phyloP scores from a whole-genome alignment of 2,113 vertebrate species.

The Limnothrissa miodon region DNA sequence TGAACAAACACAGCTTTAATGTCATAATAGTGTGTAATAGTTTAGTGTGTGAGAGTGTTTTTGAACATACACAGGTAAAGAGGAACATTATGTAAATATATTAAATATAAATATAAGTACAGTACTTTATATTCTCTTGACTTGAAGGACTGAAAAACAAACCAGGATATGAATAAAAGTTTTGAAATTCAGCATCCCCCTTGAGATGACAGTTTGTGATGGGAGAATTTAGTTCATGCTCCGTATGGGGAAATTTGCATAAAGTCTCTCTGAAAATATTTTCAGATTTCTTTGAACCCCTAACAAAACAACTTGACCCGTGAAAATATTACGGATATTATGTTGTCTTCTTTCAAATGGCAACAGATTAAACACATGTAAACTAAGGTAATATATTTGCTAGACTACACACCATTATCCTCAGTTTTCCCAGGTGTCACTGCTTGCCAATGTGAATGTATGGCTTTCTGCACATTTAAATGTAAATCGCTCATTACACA shows the following conservation, averaged over 20 bases:
- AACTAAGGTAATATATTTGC: background rate
- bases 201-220: background rate
- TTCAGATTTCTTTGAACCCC: background rate
- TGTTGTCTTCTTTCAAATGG: background rate
- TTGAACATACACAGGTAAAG: background rate
- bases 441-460: background rate
- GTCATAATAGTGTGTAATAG: background rate
- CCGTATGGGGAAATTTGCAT: background rate
- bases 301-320: background rate
- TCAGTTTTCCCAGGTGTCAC: background rate
- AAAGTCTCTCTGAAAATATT: background rate
- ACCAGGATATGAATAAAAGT: background rate
- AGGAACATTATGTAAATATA: background rate
- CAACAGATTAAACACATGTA: background rate
- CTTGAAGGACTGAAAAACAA: background rate
- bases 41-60: background rate
- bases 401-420: background rate
- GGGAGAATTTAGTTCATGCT: background rate
- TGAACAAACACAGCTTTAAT: background rate
- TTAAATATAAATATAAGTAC: too few relatives aligned
- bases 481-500: background rate
- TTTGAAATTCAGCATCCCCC: background rate
- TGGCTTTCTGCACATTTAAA: background rate
- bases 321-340: background rate
- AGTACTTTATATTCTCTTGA: too few relatives aligned